Evolutionary conservation across 2,797 vertebrate genomes (phyloP), one percentile per base, ranked within the genome.

Genomic region (Thripadectes ignobilis): DNA sequence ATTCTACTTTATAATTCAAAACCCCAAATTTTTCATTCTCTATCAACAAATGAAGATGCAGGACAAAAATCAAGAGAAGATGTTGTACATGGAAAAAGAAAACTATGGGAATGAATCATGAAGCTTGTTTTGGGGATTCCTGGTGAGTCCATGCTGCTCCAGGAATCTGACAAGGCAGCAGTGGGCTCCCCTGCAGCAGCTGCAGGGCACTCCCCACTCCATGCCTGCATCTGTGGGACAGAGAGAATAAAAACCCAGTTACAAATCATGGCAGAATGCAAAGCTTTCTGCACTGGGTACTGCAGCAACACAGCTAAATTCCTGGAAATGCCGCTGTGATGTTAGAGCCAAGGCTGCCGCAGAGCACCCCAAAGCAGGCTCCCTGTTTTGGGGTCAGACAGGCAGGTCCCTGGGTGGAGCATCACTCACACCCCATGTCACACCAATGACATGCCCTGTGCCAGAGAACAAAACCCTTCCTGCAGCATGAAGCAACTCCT

Each of bases 111-210:
- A n/a, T 34, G 24, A 85, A 15, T 13, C 3, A 3, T 10, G 24
- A 36, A 65, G 49, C 2, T 6, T 38, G 2, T 67, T 81, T 57
- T 6, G 36, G 85, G 39, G 36, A 15, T 63, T 15, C 26, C 38
- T 27, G 22, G 9, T 9, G 26, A 78, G 29, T 5, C 2, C 3
- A 11, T n/a, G 12, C 36, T 55, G 11, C 57, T 89, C 59, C 15
- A 51, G 38, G 49, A 54, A 27, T 29, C 32, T 55, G 24, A n/a
- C 3, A 15, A 77, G 13, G 29, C 34, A 74, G 6, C 6, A 7
- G 8, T 0, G 16, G 39, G 20, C 11, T 17, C 36, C 9, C 1
- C 20, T 77, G 49, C n/a, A 59, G 27, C 6, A 0, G 24, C 55
- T 1, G 0, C 39, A 59, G 20, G 41, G n/a, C 19, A 46, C 20